Percentiles rank a stretch among this genome's conserved stretches.
phyloP scores from a whole-genome alignment of 2,888 invertebrate genomes.

The Cantharis flavilabris region DNA sequence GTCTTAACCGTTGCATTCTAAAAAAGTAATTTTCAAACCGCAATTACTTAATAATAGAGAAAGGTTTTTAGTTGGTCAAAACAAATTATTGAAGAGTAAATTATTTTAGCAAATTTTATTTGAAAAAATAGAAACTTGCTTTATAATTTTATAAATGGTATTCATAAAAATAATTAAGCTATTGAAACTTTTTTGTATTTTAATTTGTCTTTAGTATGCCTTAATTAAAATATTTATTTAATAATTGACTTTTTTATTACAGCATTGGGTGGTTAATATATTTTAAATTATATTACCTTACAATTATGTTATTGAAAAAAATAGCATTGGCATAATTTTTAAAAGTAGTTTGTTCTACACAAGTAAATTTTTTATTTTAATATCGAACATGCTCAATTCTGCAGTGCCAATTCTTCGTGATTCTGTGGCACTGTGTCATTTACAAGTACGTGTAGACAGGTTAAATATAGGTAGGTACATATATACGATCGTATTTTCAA shows the following conservation, averaged over 20 bases:
- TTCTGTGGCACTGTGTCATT: slow-evolving; percentile 10
- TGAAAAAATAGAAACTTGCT: background rate
- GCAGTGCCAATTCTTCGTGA: slow-evolving; percentile 7
- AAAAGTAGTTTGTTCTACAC: background rate
- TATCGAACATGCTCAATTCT: slow-evolving; percentile 3
- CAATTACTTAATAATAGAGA: slow-evolving; percentile 4
- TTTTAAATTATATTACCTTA: background rate
- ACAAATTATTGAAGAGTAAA: background rate
- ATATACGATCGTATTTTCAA: background rate
- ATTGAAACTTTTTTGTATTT: background rate
- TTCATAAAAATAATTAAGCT: background rate
- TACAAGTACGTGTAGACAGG: slow-evolving; percentile 7
- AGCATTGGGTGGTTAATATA: background rate
- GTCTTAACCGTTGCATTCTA: slow-evolving; percentile 1
- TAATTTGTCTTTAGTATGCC: background rate
- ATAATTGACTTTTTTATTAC: background rate
- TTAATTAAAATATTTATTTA: background rate
- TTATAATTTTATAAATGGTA: background rate
- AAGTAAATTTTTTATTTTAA: background rate
- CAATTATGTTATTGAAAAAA: background rate
- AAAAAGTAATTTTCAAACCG: slow-evolving; percentile 1
- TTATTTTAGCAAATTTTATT: background rate
- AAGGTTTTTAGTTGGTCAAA: background rate
- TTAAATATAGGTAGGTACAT: slow-evolving; percentile 4
- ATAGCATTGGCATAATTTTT: background rate